Base-by-base conservation (phyloP, 2,888 invertebrate genomes). In the Melanostoma scalare region DNA sequence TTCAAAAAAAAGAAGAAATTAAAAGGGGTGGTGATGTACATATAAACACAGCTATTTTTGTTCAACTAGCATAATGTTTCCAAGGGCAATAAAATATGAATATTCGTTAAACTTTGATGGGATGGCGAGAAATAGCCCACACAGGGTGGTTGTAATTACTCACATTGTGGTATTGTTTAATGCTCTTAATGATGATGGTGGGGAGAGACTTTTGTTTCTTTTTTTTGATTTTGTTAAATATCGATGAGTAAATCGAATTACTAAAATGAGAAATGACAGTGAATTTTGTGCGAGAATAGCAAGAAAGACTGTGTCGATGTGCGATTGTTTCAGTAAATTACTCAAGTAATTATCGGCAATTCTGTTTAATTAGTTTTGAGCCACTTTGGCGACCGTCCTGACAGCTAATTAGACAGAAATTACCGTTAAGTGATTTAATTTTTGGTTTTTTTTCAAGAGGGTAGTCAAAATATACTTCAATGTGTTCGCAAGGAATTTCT, bases 361-460 rank as follows among this genome's bases (percentile, higher is more conserved):
- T 82, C 68, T 38, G 52, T 77, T 77, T 73, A 73, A 82, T 82
- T 82, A 58, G 65, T 72, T 82, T 73, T 9, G 8, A n/a, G 50
- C 46, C 63, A 63, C 60, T 65, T 36, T 30, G 58, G 52, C 31
- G n/a, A 48, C 50, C 73, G 58, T 44, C 73, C 73, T 77, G 68
- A 73, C 61, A 55, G 72, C 52, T 73, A 82, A 82, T 82, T 82
- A 82, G 52, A 55, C 36, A 35, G 56, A 40, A 73, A 56, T 68
- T 77, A 42, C 61, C 42, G 48, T 52, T 38, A 48, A 52, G 52
- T 74, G 56, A 74, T 55, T 79, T 63, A 50, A 80, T 69, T 68
- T 38, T 56, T 20, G 20, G 10, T 63, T 63, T 46, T 5, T 42
- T 42, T 9, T 6, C 8, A 8, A 4, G 42, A 42, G 42, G 3